Percentiles rank a stretch among this genome's conserved stretches.
phyloP scores from a whole-genome alignment of 1,140 invertebrate species.

The Saxidomus purpurata region DNA sequence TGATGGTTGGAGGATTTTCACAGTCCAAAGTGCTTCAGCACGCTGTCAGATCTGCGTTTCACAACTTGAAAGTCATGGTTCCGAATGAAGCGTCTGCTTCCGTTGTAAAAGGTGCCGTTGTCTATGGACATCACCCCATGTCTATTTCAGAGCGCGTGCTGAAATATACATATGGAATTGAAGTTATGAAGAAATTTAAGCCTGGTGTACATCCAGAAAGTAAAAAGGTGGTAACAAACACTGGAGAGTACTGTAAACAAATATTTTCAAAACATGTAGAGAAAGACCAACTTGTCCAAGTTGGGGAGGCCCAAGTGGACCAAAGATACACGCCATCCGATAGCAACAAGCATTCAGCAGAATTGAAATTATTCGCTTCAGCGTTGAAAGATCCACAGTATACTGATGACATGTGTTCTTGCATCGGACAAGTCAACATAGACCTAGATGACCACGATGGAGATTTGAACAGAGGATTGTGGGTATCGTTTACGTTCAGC shows the following conservation, averaged over 20 bases:
- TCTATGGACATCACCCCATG: slow-evolving; percentile 39
- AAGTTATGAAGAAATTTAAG: background rate
- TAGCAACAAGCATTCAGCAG: background rate
- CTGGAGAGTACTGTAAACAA: slow-evolving; percentile 6
- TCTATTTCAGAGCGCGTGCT: slow-evolving; percentile 21
- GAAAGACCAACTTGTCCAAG: background rate
- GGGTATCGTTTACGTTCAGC: slow-evolving; percentile 42
- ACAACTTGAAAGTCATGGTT: background rate
- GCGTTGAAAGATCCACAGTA: slow-evolving; percentile 35
- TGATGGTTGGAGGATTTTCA: slow-evolving; percentile 63
- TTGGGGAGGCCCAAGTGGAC: slow-evolving; percentile 26
- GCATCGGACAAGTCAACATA: slow-evolving; percentile 35
- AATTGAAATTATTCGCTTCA: slow-evolving; percentile 16
- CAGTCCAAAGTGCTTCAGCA: slow-evolving; percentile 50
- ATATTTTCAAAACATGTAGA: slow-evolving; percentile 47
- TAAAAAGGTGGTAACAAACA: background rate
- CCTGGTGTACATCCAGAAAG: background rate
- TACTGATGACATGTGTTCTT: slow-evolving; percentile 24
- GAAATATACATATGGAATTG: slow-evolving; percentile 58
- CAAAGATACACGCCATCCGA: slow-evolving; percentile 9
- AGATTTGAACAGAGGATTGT: slow-evolving; percentile 25
- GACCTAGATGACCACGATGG: slow-evolving; percentile 17
- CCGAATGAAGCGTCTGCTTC: background rate
- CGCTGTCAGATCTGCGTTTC: slow-evolving; percentile 9
- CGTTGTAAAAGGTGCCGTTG: slow-evolving; percentile 45